Percentiles rank a stretch among this genome's conserved stretches.
Conservation (phyloP, 2,113 vertebrate species). For the Barnardius zonarius region DNA sequence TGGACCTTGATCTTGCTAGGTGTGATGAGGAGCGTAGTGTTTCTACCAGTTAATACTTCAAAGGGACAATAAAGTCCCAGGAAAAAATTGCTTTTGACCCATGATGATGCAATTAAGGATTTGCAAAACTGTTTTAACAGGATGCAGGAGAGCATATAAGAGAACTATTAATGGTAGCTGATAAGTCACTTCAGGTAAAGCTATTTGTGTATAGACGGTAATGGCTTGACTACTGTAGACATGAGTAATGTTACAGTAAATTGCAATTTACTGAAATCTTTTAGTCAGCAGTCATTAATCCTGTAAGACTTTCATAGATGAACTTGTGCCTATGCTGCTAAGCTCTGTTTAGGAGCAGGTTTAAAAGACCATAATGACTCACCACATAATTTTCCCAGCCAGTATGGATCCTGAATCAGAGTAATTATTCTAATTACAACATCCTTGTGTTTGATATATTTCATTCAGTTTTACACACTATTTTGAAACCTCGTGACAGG, state of each 20-base stretch:
- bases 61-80: not conserved
- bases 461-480: not conserved
- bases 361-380: not conserved
- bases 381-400: not conserved
- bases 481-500: not conserved
- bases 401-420: not conserved
- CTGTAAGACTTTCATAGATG: not conserved
- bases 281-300: not conserved
- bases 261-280: not conserved
- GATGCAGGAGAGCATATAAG: not conserved
- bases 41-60: not conserved
- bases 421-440: not conserved
- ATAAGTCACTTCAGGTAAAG: not conserved
- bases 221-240: not conserved
- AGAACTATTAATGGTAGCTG: not conserved
- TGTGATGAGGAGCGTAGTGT: not conserved
- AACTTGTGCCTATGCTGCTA: not conserved
- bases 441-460: not conserved
- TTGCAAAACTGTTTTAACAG: not conserved
- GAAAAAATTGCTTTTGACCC: not conserved
- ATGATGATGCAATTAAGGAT: not conserved
- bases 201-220: not conserved
- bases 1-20: not conserved
- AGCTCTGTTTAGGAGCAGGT: not conserved
- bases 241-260: not conserved